Evolutionary conservation across 2,797 vertebrate species (phyloP).

Genomic region (Pseudochaenichthys georgianus): DNA sequence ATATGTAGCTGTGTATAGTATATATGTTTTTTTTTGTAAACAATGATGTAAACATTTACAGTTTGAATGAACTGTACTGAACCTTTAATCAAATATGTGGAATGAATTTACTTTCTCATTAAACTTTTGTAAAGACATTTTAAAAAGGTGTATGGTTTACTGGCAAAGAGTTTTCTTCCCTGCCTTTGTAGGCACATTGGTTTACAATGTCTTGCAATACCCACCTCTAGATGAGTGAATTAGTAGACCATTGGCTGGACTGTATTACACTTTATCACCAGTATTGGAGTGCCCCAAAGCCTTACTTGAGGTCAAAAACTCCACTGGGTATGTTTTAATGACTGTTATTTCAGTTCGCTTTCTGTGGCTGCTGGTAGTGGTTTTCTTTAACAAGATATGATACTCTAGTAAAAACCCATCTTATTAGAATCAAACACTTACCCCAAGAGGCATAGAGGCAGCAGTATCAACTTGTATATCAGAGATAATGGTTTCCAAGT

Average conservation of each 20-base stretch:
- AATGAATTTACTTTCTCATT: neutral
- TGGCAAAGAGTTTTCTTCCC: neutral
- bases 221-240: neutral
- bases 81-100: neutral
- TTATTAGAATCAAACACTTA: slow-evolving; percentile 2
- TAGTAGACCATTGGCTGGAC: neutral
- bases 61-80: neutral
- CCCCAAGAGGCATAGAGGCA: neutral
- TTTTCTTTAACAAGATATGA: slow-evolving; percentile 1
- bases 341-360: slow-evolving; percentile 1
- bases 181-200: slow-evolving; percentile 6
- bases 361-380: neutral
- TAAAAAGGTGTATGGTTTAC: neutral
- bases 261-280: neutral
- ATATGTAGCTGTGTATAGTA: too few relatives aligned
- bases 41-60: too few relatives aligned
- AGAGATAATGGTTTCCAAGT: slow-evolving; percentile 6
- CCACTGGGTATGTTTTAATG: slow-evolving; percentile 4
- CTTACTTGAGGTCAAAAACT: neutral
- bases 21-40: too few relatives aligned
- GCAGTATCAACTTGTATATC: neutral
- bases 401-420: neutral
- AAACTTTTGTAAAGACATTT: neutral
- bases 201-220: neutral
- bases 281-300: neutral